Evolutionary conservation across 2,113 vertebrate genomes (phyloP).

Genomic region (Prietella phreatophila): DNA sequence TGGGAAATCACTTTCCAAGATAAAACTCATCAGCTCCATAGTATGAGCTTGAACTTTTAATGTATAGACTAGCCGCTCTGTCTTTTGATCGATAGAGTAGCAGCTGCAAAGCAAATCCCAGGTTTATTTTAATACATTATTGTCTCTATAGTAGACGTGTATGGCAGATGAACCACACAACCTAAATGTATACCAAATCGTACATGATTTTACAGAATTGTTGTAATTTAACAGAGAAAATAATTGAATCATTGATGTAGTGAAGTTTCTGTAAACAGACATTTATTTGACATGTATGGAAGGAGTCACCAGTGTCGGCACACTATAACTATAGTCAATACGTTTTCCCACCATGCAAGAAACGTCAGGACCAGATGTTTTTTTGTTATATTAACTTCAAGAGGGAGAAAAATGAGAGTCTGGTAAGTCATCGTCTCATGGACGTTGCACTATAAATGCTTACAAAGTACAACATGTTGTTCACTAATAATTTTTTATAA

Average conservation of each 20-base stretch:
- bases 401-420: background rate
- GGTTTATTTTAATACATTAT: background rate
- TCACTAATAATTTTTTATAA: background rate
- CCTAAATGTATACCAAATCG: background rate
- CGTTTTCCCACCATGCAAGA: background rate
- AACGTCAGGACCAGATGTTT: background rate
- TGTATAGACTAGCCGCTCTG: background rate
- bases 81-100: too few species aligned
- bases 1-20: constrained; percentile 10
- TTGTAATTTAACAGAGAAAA: background rate
- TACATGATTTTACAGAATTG: background rate
- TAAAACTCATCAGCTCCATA: background rate
- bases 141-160: background rate
- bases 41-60: background rate
- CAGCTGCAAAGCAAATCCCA: background rate
- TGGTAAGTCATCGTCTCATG: background rate
- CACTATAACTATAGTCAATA: too few species aligned
- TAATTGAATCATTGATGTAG: background rate
- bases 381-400: background rate
- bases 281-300: background rate
- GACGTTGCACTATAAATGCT: background rate
- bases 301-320: background rate
- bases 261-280: too few species aligned
- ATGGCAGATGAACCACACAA: background rate
- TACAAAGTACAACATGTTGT: background rate